Base-by-base conservation (phyloP, 2,113 vertebrate species). In the Serilophus lunatus region DNA sequence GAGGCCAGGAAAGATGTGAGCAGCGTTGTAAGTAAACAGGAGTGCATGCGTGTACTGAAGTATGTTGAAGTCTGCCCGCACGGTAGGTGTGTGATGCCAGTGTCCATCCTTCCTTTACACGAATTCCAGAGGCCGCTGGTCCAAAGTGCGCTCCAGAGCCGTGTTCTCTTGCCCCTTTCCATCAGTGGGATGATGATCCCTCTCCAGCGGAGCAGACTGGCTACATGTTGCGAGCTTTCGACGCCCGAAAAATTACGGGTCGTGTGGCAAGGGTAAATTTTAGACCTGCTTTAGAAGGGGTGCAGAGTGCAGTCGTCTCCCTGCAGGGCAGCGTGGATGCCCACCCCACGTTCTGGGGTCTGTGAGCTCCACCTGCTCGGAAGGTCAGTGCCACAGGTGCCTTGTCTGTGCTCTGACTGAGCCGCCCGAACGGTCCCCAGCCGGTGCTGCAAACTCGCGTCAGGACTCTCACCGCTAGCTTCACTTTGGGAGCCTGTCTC, bases 141-240 rank as follows among this genome's bases (percentile, higher is more conserved):
- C 36, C 3, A 45, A 71, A 79, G 35, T 65, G 18, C 50, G 56
- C 9, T 25, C 35, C 42, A 26, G 38, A 79, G 44, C 53, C 6
- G 12, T n/a, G 18, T 18, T 56, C 13, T 45, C 13, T 57, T 71
- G 10, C 28, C 3, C 0, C n/a, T 40, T 42, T 28, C 13, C 1
- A 0, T 9, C 5, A 1, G 3, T 2, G 7, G 23, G 45, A 75
- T 50, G 10, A 5, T 3, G 4, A 49, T 51, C 35, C 3, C 0
- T 11, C 47, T 36, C 71, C 10, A 13, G 36, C 36, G 0, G 12
- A 72, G 54, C 36, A 8, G 40, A 2, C 50, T 18, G 33, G 64
- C 76, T 60, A 20, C n/a, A 4, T 10, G 42, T 13, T 35, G 35
- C 64, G 59, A 23, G 53, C 81, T 36, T 80, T 33, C 1, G 8